Evolutionary conservation across 2,888 invertebrate genomes (phyloP).

Genomic region (Synergus umbraculus): DNA sequence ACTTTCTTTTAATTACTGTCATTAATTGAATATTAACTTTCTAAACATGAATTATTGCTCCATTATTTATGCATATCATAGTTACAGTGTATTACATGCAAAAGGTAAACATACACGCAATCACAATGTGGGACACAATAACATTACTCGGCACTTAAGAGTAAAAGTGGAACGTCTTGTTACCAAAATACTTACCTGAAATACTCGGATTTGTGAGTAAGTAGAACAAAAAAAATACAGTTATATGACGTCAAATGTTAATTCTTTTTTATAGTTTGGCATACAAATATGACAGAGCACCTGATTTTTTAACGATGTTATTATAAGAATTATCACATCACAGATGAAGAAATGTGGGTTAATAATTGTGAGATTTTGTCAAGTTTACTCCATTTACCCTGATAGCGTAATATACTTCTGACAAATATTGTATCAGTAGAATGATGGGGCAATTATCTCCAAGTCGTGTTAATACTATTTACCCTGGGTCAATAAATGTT

Average conservation of each 20-base stretch:
- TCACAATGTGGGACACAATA: slow-evolving; percentile 7
- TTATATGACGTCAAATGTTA: background rate
- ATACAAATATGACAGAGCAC: slow-evolving; percentile 2
- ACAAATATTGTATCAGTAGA: background rate
- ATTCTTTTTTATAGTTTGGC: background rate
- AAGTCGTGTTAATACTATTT: background rate
- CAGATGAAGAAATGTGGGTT: slow-evolving; percentile 1
- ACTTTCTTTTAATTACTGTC: background rate
- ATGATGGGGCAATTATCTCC: background rate
- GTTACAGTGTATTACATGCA: background rate
- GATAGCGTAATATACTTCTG: slow-evolving; percentile 2
- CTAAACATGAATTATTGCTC: background rate
- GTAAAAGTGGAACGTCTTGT: background rate
- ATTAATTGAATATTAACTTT: background rate
- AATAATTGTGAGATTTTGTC: slow-evolving; percentile 7
- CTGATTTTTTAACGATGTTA: slow-evolving; percentile 3
- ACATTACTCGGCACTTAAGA: slow-evolving; percentile 1
- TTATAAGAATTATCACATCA: slow-evolving; percentile 7
- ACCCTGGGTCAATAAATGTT: background rate
- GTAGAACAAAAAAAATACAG: background rate
- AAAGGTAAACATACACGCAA: slow-evolving; percentile 2
- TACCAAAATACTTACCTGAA: slow-evolving; percentile 4
- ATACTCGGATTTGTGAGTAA: background rate
- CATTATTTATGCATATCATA: background rate
- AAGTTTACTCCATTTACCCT: slow-evolving; percentile 1